phyloP scores from a whole-genome alignment of 2,888 invertebrate species.

The Diploptera punctata region DNA sequence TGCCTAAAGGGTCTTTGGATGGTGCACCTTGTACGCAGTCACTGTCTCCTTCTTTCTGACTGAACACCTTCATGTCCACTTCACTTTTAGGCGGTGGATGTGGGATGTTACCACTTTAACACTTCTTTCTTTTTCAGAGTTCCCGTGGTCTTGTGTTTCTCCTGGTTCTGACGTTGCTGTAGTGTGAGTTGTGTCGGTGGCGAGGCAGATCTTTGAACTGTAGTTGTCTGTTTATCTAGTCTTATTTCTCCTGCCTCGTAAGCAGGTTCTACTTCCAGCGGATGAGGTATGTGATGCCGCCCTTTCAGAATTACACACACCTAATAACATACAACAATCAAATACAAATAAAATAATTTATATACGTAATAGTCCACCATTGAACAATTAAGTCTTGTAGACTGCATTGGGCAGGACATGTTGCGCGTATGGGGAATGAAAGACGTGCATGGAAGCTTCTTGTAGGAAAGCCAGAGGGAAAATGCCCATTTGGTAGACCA shows the following conservation, averaged over 20 bases:
- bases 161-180: not conserved
- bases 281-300: slow-evolving; percentile 51
- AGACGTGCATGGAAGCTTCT: no score
- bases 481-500: no score
- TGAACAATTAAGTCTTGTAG: no score
- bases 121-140: not conserved
- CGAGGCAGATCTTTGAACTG: not conserved
- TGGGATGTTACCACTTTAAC: no score
- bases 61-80: slow-evolving; percentile 43
- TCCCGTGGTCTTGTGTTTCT: not conserved
- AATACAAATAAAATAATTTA: no score
- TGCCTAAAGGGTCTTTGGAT: slow-evolving; percentile 11
- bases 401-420: no score
- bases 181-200: not conserved
- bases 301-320: slow-evolving; percentile 46
- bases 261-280: slow-evolving; percentile 61
- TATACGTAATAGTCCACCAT: no score
- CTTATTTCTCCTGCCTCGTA: slow-evolving; percentile 58
- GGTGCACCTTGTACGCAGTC: slow-evolving; percentile 18
- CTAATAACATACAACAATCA: no score
- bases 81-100: slow-evolving; percentile 43
- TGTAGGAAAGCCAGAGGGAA: no score
- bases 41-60: slow-evolving; percentile 7
- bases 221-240: not conserved
- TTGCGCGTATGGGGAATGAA: no score